Evolutionary conservation across 2,888 invertebrate genomes (phyloP).

Genomic region (Physocephala rufipes): DNA sequence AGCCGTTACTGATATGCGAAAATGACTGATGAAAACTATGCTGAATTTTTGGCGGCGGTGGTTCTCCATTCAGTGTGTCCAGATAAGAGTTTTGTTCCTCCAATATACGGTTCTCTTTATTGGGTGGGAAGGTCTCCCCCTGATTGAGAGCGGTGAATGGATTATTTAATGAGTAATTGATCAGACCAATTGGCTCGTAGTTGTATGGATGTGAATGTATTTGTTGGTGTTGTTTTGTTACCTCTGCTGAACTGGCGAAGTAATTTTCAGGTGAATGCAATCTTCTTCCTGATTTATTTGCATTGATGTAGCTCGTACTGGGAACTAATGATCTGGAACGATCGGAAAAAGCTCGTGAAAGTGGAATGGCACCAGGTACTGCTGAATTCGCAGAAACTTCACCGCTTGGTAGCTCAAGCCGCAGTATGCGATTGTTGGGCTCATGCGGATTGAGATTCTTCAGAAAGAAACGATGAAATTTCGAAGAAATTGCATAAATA

Average conservation of each 20-base stretch:
- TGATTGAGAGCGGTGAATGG: slow-evolving; percentile 63
- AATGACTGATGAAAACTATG: slow-evolving; percentile 35
- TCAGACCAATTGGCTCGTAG: slow-evolving; percentile 54
- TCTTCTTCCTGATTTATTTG: slow-evolving; percentile 29
- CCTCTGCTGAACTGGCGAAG: slow-evolving; percentile 33
- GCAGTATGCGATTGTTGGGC: slow-evolving; percentile 78
- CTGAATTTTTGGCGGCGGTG: slow-evolving; percentile 32
- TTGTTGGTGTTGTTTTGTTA: slow-evolving; percentile 30
- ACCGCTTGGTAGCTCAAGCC: slow-evolving; percentile 64
- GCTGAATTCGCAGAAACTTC: not conserved
- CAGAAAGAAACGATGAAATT: slow-evolving; percentile 83
- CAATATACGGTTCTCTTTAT: slow-evolving; percentile 52
- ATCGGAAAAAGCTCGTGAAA: slow-evolving; percentile 28
- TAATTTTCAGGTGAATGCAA: slow-evolving; percentile 2
- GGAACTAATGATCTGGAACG: slow-evolving; percentile 24
- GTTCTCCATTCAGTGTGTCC: slow-evolving; percentile 52
- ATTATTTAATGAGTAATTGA: slow-evolving; percentile 56
- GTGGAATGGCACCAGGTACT: not conserved
- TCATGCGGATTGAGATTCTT: slow-evolving; percentile 75
- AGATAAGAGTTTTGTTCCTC: slow-evolving; percentile 55
- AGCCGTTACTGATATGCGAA: slow-evolving; percentile 44
- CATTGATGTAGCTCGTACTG: slow-evolving; percentile 36
- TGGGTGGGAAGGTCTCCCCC: slow-evolving; percentile 60
- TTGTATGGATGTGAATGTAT: slow-evolving; percentile 51
- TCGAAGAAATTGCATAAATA: slow-evolving; percentile 78